Base-by-base conservation (phyloP, 1,140 invertebrate genomes). In the Magallana angulata region DNA sequence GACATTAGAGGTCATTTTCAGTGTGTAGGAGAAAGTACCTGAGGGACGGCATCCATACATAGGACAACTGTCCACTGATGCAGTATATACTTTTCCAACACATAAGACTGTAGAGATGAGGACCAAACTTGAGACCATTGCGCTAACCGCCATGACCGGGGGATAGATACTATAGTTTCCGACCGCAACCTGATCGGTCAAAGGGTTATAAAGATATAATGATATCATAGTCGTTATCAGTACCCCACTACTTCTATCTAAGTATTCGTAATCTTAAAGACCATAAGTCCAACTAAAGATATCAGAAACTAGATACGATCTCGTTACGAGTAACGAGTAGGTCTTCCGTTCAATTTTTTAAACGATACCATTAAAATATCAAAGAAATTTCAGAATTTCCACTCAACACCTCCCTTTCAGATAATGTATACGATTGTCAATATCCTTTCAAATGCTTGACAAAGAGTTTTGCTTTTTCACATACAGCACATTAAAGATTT, bases 31-130 rank as follows among this genome's bases (percentile, higher is more conserved):
- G 60, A 92, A 92, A 12, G 88, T 89, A 4, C 90, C 91, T 8
- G 86, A 85, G 0, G 91, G 88, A 12, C 87, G 60, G 85, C 91
- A 92, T 0, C 91, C 91, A 58, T 88, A 90, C 58, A 88, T 85
- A 0, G 91, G 91, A 58, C 91, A 92, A 14, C 90, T 90, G 30
- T 88, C 89, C 36, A 90, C 68, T 24, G 24, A 30, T 48, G 5
- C 36, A 48, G 36, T 2, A 76, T 30, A 30, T 30, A 12, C 9
- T 30, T 76, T 30, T 30, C 24, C 9, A 30, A 11, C 24, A 76
- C 24, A 48, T 5, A 48, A 76, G 36, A 76, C 12, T 4, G 14
- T 12, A 8, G 68, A 76, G 24, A 76, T 12, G 36, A 76, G 36
- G 9, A 76, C 68, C 9, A 76, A 30, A 24, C 11, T 76, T 7